Percentiles rank a stretch among this genome's conserved stretches.
Evolutionary conservation across 2,888 invertebrate species (phyloP).

Genomic region (Notodonta dromedarius): DNA sequence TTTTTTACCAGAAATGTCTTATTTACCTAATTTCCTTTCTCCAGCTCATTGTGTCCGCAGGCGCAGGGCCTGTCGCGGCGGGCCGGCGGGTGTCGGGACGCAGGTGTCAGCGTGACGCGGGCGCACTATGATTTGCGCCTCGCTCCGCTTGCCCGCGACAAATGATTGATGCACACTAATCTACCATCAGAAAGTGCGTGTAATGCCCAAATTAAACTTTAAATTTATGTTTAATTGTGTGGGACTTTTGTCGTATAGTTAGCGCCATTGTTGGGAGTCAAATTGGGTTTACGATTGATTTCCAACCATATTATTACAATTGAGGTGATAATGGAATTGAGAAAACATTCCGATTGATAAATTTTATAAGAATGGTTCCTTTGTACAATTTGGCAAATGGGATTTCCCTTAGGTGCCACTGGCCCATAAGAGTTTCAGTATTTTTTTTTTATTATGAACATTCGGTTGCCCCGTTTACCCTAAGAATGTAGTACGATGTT

Average conservation of each 20-base stretch:
- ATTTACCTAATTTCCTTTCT: constrained; percentile 1
- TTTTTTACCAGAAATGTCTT: no score
- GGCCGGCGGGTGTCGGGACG: constrained; percentile 52
- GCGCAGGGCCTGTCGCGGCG: constrained; percentile 10
- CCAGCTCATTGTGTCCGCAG: neutral
- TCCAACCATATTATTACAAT: neutral
- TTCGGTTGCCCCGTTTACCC: no score
- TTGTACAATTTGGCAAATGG: no score
- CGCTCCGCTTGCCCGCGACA: constrained; percentile 75
- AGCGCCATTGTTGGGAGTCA: constrained; percentile 37
- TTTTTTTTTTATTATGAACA: no score
- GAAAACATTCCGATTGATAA: neutral
- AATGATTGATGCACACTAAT: constrained; percentile 75
- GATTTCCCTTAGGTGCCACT: no score
- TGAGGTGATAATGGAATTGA: neutral
- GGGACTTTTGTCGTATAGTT: constrained; percentile 35
- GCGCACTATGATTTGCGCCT: constrained; percentile 80
- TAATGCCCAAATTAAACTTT: constrained; percentile 63
- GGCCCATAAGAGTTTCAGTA: no score
- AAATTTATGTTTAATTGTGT: constrained; percentile 49
- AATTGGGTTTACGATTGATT: constrained; percentile 13
- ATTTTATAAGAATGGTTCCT: no score
- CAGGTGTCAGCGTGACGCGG: constrained; percentile 75
- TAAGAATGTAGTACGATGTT: no score
- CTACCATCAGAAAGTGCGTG: constrained; percentile 67